These are phyloP conservation scores for Troglohyphantes excavatus DNA, from an alignment of 2,888 invertebrate species.

Conservation along the genomic window DNA sequence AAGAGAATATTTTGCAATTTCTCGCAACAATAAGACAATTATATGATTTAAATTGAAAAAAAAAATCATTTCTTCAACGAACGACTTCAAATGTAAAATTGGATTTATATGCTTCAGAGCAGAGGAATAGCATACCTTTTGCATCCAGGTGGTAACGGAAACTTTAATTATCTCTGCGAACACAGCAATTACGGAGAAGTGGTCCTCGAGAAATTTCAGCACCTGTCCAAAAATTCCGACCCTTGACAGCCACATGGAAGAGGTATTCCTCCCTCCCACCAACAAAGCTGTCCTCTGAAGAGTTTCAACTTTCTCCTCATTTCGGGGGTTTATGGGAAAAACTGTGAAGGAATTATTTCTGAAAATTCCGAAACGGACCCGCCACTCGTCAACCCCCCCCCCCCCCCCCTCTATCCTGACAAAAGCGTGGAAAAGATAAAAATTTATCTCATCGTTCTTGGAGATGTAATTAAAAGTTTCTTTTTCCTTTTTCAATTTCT, in stretches of 20 bases:
- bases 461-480: conserved; percentile 72
- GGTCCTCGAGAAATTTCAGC: conserved; percentile 36
- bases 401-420: conserved; percentile 1
- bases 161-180: conserved; percentile 72
- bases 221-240: conserved; percentile 60
- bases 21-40: background rate
- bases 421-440: conserved; percentile 37
- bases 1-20: background rate
- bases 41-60: background rate
- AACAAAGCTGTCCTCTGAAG: conserved; percentile 74
- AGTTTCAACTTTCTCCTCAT: conserved; percentile 22
- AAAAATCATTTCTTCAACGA: background rate
- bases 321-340: too few relatives aligned
- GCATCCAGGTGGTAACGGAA: conserved; percentile 55
- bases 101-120: background rate
- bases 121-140: background rate
- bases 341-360: conserved; percentile 60
- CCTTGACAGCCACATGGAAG: conserved; percentile 33
- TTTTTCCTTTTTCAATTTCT: conserved; percentile 36
- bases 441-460: conserved; percentile 29
- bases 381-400: too few relatives aligned
- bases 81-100: conserved; percentile 37
- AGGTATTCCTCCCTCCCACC: conserved; percentile 43
- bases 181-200: conserved; percentile 45
- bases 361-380: conserved; percentile 59